Base-by-base conservation (phyloP, 2,888 invertebrate species). In the Stomorhina lunata region DNA sequence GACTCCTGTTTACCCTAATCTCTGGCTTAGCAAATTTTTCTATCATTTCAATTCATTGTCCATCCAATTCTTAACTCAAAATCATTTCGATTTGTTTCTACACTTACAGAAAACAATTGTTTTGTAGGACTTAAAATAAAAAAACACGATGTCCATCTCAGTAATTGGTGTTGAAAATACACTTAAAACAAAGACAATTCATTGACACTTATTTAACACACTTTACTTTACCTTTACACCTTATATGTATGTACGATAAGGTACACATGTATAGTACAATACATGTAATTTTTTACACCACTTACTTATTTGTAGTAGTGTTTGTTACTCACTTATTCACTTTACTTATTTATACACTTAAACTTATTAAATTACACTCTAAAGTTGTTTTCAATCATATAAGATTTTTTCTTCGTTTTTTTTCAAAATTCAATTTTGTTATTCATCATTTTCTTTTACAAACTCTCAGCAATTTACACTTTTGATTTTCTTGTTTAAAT, bases 301-400 rank as follows among this genome's bases (percentile, higher is more conserved):
- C 20, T 48, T 34, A 34, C 32, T 40, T 29, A 61, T 37, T 53
- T n/a, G n/a, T n/a, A n/a, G n/a, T n/a, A n/a, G n/a, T n/a, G n/a
- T n/a, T n/a, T n/a, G n/a, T n/a, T n/a, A n/a, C n/a, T n/a, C n/a
- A n/a, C n/a, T n/a, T n/a, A n/a, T n/a, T n/a, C n/a, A n/a, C n/a
- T n/a, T n/a, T 29, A 65, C 77, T 78, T 73, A 73, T 48, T 69
- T 68, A 63, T 29, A 69, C 61, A 78, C 79, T 79, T 79, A 69
- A 79, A 79, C 66, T 68, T 82, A 82, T 82, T 82, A 82, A 79
- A 82, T 82, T 82, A 82, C 75, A 82, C 82, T 80, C 59, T 65
- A 68, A 66, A 71, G 76, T 80, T 80, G 69, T 76, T 80, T 71
- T 76, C 80, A 48, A 69, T 75, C 80, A 73, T 66, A 66, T 73